These are phyloP conservation scores for Eupithecia insigniata DNA, from an alignment of 2,888 invertebrate genomes.

Conservation along the genomic window DNA sequence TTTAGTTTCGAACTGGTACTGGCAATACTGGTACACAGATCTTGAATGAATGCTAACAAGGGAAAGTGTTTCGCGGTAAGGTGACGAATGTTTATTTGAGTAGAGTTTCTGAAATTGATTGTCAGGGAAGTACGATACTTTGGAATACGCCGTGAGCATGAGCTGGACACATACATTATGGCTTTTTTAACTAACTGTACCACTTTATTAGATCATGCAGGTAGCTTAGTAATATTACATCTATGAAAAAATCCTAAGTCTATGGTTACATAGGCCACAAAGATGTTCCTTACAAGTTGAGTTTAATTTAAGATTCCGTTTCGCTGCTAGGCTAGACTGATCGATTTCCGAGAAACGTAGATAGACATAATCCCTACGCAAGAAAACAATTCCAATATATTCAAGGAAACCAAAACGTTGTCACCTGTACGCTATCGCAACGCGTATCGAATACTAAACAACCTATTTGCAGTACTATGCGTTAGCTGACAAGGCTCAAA, in stretches of 20 bases:
- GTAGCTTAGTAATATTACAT: background rate
- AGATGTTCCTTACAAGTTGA: background rate
- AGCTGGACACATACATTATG: background rate
- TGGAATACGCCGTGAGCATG: background rate
- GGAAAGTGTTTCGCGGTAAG: constrained; percentile 17
- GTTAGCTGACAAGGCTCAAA: constrained; percentile 65
- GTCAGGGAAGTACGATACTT: background rate
- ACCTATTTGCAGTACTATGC: constrained; percentile 71
- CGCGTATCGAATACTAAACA: constrained; percentile 74
- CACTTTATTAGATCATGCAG: background rate
- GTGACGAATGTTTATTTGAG: constrained; percentile 3
- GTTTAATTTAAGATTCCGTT: background rate
- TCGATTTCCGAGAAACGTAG: background rate
- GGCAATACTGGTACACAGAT: constrained; percentile 10
- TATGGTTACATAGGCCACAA: too few relatives aligned
- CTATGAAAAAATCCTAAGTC: too few relatives aligned
- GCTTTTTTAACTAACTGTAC: background rate
- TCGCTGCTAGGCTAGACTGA: background rate
- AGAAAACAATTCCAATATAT: constrained; percentile 19
- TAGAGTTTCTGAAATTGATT: background rate
- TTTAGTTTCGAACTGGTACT: constrained; percentile 34
- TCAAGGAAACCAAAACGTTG: constrained; percentile 41
- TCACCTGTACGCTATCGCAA: constrained; percentile 48
- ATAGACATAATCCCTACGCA: background rate
- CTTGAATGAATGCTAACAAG: constrained; percentile 20